Conservation (phyloP, 1,140 invertebrate genomes). For the Drosophila carrolli region DNA sequence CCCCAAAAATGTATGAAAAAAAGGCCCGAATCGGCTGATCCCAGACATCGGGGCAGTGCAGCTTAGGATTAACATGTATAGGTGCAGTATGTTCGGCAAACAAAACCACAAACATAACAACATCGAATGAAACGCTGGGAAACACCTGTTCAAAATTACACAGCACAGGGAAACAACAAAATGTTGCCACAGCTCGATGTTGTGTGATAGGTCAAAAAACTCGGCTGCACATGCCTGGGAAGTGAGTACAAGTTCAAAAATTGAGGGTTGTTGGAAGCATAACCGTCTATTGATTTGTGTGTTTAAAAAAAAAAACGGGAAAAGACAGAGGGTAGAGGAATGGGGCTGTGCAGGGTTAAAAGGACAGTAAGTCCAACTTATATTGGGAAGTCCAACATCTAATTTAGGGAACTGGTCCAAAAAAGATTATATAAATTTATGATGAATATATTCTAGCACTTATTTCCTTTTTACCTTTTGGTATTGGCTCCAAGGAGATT, state of each 20-base stretch:
- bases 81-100: constrained; percentile 24
- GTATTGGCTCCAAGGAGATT: neutral
- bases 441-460: no score
- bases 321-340: neutral
- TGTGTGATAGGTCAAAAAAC: constrained; percentile 60
- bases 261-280: constrained; percentile 37
- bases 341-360: constrained; percentile 16
- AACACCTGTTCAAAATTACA: constrained; percentile 66
- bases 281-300: constrained; percentile 46
- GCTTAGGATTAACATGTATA: constrained; percentile 36
- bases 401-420: no score
- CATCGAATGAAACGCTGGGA: constrained; percentile 15
- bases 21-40: constrained; percentile 11
- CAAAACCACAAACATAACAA: constrained; percentile 25
- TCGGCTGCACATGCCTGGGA: constrained; percentile 30
- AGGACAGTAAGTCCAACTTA: constrained; percentile 4
- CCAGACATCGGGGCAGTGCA: constrained; percentile 25
- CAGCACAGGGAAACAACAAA: constrained; percentile 20
- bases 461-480: no score
- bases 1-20: constrained; percentile 15
- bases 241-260: constrained; percentile 31
- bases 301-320: neutral
- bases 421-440: no score
- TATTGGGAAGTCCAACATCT: no score
- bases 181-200: constrained; percentile 11